phyloP scores from a whole-genome alignment of 2,113 vertebrate species.

The Natator depressus region DNA sequence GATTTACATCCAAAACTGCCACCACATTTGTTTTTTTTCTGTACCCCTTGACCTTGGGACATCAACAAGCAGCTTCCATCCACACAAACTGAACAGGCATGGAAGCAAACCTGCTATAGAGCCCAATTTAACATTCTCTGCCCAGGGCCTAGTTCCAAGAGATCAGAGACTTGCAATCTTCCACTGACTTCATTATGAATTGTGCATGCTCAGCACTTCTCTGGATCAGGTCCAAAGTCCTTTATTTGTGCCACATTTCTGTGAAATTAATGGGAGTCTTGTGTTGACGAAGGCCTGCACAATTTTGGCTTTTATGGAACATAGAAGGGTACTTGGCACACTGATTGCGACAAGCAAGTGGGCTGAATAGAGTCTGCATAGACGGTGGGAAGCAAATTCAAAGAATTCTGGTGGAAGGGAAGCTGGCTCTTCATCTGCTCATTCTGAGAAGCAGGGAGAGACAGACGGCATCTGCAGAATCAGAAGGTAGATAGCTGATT shows the following conservation, averaged over 20 bases:
- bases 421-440: background rate
- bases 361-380: rapidly evolving
- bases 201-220: background rate
- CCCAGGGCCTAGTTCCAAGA: background rate
- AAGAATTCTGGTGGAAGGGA: background rate
- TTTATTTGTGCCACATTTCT: background rate
- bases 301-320: background rate
- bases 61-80: background rate
- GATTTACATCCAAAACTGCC: background rate
- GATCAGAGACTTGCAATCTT: background rate
- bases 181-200: background rate
- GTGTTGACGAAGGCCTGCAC: background rate
- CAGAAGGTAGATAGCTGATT: background rate
- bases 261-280: background rate
- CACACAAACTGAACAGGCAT: background rate
- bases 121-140: too few species aligned
- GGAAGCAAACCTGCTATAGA: background rate
- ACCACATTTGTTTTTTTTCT: background rate
- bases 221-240: rapidly evolving
- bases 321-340: background rate
- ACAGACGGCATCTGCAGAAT: background rate
- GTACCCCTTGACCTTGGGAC: background rate
- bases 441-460: background rate
- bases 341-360: rapidly evolving
- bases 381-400: background rate